Evolutionary conservation across 2,797 vertebrate genomes (phyloP).

Genomic region (Emys orbicularis): DNA sequence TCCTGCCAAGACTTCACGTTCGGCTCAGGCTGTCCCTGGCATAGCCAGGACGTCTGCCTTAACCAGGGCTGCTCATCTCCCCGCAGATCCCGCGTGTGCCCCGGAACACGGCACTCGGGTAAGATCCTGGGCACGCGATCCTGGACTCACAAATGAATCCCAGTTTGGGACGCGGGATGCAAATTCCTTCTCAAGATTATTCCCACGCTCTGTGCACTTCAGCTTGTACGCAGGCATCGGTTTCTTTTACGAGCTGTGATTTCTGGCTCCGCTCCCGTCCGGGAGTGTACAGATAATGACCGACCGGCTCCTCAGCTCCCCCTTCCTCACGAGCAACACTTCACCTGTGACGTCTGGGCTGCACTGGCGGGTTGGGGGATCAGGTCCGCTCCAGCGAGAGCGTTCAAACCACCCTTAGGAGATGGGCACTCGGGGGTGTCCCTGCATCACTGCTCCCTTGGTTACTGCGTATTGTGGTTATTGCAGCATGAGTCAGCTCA

Average conservation of each 20-base stretch:
- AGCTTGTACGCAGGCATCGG: background rate
- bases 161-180: background rate
- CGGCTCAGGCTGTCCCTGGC: background rate
- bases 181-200: background rate
- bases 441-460: background rate
- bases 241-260: background rate
- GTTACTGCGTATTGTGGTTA: background rate
- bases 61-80: background rate
- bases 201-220: background rate
- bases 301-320: background rate
- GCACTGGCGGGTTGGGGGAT: background rate
- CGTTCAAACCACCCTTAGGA: accelerated
- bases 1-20: background rate
- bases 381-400: background rate
- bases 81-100: background rate
- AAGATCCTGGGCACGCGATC: background rate
- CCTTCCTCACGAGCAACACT: background rate
- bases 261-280: background rate
- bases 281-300: background rate
- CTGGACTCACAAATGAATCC: too few relatives aligned
- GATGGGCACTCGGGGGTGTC: accelerated
- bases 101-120: background rate
- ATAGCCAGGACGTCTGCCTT: background rate
- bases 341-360: background rate
- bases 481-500: background rate